Percentiles rank a stretch among this genome's conserved stretches.
These are phyloP conservation scores for Sminthurides aquaticus DNA, from an alignment of 2,888 invertebrate genomes.

Conservation along the genomic window DNA sequence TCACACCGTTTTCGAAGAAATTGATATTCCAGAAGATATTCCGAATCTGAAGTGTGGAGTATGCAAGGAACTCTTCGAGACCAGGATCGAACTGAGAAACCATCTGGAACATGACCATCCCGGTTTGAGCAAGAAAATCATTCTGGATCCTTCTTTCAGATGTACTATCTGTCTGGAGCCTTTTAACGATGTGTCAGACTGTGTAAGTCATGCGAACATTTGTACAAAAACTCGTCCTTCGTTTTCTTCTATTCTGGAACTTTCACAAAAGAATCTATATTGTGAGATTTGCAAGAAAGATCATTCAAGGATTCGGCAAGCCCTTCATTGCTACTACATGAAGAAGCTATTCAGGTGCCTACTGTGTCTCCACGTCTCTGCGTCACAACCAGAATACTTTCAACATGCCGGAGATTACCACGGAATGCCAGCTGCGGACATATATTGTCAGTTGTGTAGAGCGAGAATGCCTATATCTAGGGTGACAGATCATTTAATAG, in stretches of 20 bases:
- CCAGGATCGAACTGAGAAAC: neutral
- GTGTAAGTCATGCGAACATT: neutral
- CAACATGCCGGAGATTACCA: neutral
- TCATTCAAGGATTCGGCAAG: neutral
- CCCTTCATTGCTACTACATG: neutral
- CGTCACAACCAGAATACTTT: neutral
- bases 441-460: neutral
- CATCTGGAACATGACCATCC: neutral
- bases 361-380: neutral
- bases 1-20: neutral
- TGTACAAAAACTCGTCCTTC: neutral
- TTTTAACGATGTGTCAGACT: neutral
- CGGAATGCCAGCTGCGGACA: neutral
- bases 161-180: neutral
- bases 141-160: neutral
- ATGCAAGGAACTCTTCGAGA: neutral
- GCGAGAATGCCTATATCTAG: neutral
- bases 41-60: neutral
- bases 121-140: neutral
- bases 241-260: neutral
- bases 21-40: neutral
- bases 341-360: neutral
- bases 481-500: neutral
- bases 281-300: neutral
- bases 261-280: neutral